Evolutionary conservation across 1,140 invertebrate genomes (phyloP).

Genomic region (Hydropsyche tenuis): DNA sequence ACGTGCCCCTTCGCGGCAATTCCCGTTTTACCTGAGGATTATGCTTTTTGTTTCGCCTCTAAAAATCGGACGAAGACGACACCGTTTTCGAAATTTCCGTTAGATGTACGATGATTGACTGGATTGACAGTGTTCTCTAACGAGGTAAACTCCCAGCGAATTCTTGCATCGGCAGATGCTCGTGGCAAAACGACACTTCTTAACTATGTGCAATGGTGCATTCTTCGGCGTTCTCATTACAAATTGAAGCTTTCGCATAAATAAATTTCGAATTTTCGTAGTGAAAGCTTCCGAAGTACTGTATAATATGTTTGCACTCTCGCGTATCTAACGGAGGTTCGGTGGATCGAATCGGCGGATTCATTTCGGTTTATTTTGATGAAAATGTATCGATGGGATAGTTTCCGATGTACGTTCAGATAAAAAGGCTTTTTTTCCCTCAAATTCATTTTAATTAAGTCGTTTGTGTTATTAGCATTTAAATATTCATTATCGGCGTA

Average conservation of each 20-base stretch:
- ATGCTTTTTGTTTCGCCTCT: background rate
- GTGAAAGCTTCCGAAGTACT: too few species aligned
- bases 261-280: too few species aligned
- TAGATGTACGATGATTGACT: conserved; percentile 9
- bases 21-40: conserved; percentile 7
- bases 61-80: background rate
- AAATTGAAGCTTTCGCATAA: too few species aligned
- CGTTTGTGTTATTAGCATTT: background rate
- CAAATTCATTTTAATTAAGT: too few species aligned
- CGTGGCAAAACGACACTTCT: background rate
- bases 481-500: background rate
- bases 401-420: too few species aligned
- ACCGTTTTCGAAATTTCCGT: conserved; percentile 2
- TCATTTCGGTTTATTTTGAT: too few species aligned
- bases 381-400: too few species aligned
- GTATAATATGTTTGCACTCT: too few species aligned
- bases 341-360: too few species aligned
- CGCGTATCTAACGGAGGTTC: too few species aligned
- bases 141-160: conserved; percentile 18
- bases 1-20: background rate
- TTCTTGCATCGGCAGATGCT: background rate
- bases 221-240: too few species aligned
- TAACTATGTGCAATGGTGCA: background rate
- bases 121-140: conserved; percentile 12
- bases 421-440: too few species aligned